phyloP scores from a whole-genome alignment of 2,888 invertebrate species.

The Alsophila aescularia region DNA sequence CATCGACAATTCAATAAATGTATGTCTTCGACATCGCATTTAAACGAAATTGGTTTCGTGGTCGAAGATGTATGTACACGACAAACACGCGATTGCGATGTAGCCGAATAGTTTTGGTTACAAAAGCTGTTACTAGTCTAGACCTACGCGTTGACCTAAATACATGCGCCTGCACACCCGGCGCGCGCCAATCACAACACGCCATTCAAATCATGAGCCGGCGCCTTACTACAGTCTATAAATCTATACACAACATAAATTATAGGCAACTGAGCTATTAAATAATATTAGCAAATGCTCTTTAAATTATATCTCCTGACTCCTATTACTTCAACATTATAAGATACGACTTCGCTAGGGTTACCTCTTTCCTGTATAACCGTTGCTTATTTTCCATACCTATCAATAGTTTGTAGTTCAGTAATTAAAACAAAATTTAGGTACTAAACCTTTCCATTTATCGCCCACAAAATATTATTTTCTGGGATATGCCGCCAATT shows the following conservation, averaged over 20 bases:
- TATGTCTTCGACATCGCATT: conserved; percentile 1
- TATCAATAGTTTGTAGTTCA: not conserved
- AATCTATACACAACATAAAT: conserved; percentile 68
- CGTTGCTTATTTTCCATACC: not conserved
- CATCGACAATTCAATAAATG: conserved; percentile 19
- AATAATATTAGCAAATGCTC: conserved; percentile 68
- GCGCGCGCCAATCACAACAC: conserved; percentile 75
- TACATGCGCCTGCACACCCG: conserved; percentile 72
- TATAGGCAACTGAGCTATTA: conserved; percentile 60
- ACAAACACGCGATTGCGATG: conserved; percentile 27
- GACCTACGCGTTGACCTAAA: conserved; percentile 80
- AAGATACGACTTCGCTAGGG: conserved; percentile 28
- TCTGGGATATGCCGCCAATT: not conserved
- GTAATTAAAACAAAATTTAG: not conserved
- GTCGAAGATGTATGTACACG: no score
- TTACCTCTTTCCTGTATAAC: conserved; percentile 2
- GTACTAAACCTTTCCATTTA: conserved; percentile 1
- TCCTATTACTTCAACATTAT: conserved; percentile 40
- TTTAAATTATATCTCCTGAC: conserved; percentile 51
- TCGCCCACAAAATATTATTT: not conserved
- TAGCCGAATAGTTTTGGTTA: conserved; percentile 45
- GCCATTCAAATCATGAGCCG: conserved; percentile 73
- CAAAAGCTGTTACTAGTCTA: conserved; percentile 68
- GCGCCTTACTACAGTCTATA: conserved; percentile 71
- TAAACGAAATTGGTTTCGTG: no score